Conservation (phyloP, 2,888 invertebrate genomes). For the Quadriops clusia region DNA sequence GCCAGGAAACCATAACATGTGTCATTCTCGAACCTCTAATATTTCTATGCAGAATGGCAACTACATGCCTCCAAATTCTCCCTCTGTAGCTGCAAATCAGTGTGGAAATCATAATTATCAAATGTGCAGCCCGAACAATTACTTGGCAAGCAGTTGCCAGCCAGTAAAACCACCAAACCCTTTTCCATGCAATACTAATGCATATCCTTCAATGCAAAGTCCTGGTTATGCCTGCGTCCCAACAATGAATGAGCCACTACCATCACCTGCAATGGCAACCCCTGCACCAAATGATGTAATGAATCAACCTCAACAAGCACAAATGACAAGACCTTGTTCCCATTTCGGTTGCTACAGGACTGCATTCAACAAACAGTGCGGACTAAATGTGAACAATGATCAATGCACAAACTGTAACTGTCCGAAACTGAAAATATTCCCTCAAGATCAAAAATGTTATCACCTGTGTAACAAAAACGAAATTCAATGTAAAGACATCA, state of each 20-base stretch:
- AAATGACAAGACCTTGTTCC: slow-evolving; percentile 30
- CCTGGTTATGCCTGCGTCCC: slow-evolving; percentile 21
- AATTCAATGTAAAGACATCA: slow-evolving; percentile 44
- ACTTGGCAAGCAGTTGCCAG: slow-evolving; percentile 18
- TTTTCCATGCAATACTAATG: slow-evolving; percentile 21
- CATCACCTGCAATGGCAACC: slow-evolving; percentile 32
- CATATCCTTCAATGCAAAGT: slow-evolving; percentile 18
- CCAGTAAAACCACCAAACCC: slow-evolving; percentile 19
- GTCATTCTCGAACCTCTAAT: slow-evolving; percentile 19
- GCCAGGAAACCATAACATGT: slow-evolving; percentile 16
- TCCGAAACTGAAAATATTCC: slow-evolving; percentile 20
- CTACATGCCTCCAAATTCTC: slow-evolving; percentile 17
- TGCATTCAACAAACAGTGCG: slow-evolving; percentile 18
- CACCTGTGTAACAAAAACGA: slow-evolving; percentile 17
- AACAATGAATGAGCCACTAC: slow-evolving; percentile 23
- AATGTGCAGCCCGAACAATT: slow-evolving; percentile 23
- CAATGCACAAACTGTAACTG: slow-evolving; percentile 26
- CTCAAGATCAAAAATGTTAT: slow-evolving; percentile 22
- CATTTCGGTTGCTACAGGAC: slow-evolving; percentile 22
- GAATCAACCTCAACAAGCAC: slow-evolving; percentile 28
- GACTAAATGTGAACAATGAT: slow-evolving; percentile 16
- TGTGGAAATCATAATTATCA: slow-evolving; percentile 23
- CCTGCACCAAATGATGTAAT: slow-evolving; percentile 29
- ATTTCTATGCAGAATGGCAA: slow-evolving; percentile 16
- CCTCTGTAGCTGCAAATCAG: slow-evolving; percentile 14